Evolutionary conservation across 2,113 vertebrate species (phyloP), one percentile per base, ranked within the genome.

Genomic region (Microcebus lehilahytsara): DNA sequence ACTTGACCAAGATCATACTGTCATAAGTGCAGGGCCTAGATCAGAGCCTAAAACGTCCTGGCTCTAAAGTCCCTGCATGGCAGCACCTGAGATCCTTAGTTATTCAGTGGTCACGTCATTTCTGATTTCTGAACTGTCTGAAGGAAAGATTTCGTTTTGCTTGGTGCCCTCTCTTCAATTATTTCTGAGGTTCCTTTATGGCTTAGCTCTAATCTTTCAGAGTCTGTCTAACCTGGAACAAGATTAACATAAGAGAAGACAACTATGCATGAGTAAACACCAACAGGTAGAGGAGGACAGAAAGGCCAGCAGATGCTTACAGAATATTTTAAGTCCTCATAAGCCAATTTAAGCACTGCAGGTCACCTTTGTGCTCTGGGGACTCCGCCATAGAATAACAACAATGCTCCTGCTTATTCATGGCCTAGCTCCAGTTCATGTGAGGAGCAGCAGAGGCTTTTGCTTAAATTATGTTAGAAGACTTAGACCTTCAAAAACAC

Each of bases 121-220:
- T 64, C 64, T 95, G 22, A 30, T 64, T 89, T 85, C 53, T 87
- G n/a, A 22, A 3, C 6, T 17, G 37, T 60, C 49, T 60, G 49
- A 80, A 85, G 40, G 46, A 80, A 97, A 85, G 23, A 67, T 58
- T 34, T 74, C 85, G 85, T 40, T 93, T 96, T 81, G 32, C 30
- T 67, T 81, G 25, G 4, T 58, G 30, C 56, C 77, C n/a, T 81
- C 60, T 89, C 37, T 81, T 93, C 67, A 77, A 13, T 89, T 77
- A 85, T 85, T 96, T 93, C 84, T 83, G 25, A 89, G 40, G 9
- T 58, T 91, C 46, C 34, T 27, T 93, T 32, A 17, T 69, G 74
- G 19, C 6, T 95, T 86, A 89, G 30, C 46, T 40, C 25, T 69
- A 64, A 53, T 66, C 74, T 95, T 94, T 96, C 13, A 49, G 78